Conservation (phyloP, 1,140 invertebrate species). For the Solen grandis region DNA sequence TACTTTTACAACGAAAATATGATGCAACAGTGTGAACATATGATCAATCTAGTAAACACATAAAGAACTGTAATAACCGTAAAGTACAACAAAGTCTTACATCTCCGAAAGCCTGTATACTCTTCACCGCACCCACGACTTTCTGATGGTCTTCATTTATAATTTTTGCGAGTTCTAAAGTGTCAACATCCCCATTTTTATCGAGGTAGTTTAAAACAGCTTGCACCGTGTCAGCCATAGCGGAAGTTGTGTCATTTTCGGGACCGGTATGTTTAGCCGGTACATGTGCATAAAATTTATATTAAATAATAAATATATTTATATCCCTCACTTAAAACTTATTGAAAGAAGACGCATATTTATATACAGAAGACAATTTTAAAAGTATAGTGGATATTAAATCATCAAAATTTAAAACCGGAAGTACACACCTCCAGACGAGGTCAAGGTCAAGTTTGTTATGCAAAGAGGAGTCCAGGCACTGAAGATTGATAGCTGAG, state of each 20-base stretch:
- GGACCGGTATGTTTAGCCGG: neutral
- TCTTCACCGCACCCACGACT: slow-evolving; percentile 96
- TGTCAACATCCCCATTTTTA: slow-evolving; percentile 68
- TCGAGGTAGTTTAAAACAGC: slow-evolving; percentile 67
- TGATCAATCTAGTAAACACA: too few relatives aligned
- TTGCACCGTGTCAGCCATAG: slow-evolving; percentile 73
- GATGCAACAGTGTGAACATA: too few relatives aligned
- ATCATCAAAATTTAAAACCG: neutral
- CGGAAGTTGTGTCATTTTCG: slow-evolving; percentile 41
- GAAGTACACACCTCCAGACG: slow-evolving; percentile 45
- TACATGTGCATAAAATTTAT: neutral
- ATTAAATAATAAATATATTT: too few relatives aligned
- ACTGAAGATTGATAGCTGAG: too few relatives aligned
- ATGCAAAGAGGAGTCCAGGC: slow-evolving; percentile 15
- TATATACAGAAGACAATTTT: too few relatives aligned
- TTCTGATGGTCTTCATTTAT: slow-evolving; percentile 96
- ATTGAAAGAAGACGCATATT: too few relatives aligned
- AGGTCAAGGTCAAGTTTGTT: slow-evolving; percentile 49
- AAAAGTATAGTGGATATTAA: neutral
- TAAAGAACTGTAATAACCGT: too few relatives aligned
- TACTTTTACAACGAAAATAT: too few relatives aligned
- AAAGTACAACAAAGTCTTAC: slow-evolving; percentile 82
- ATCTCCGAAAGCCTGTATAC: slow-evolving; percentile 92
- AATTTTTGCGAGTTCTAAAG: slow-evolving; percentile 86
- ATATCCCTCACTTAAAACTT: too few relatives aligned